These are phyloP conservation scores for Deroplatys truncata DNA, from an alignment of 2,888 invertebrate species.

Conservation along the genomic window DNA sequence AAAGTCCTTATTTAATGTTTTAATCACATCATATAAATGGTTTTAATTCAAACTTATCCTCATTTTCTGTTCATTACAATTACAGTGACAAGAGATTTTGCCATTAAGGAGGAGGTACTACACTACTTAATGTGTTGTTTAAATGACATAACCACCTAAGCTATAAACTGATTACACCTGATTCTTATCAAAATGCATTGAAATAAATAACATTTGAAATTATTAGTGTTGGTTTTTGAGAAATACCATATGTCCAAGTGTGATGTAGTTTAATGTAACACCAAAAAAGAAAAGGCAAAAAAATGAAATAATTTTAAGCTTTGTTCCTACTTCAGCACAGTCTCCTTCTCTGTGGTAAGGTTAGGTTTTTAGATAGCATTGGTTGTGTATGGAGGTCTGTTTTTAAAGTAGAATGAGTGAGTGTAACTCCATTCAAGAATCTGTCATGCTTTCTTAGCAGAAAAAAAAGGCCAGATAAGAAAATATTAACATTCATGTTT, in stretches of 20 bases:
- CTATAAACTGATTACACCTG: no score
- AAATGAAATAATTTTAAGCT: not conserved
- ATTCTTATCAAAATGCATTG: not conserved
- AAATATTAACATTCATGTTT: conserved; percentile 15
- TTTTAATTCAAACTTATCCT: no score
- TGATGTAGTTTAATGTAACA: not conserved
- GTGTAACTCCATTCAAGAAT: not conserved
- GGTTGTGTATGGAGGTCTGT: conserved; percentile 26
- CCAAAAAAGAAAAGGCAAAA: not conserved
- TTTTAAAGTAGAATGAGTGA: not conserved
- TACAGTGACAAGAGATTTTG: no score
- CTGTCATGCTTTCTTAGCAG: conserved; percentile 2
- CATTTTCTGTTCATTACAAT: no score
- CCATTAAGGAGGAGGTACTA: no score
- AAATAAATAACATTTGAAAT: no score
- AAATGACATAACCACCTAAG: no score
- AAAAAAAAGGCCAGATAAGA: not conserved
- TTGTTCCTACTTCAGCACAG: conserved; percentile 8
- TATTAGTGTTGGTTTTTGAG: not conserved
- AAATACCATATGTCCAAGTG: not conserved
- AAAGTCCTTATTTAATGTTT: no score
- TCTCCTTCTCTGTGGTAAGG: conserved; percentile 21
- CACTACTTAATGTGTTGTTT: no score
- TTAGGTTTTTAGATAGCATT: conserved; percentile 21
- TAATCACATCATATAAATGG: no score